Evolutionary conservation across 1,140 invertebrate species (phyloP), one percentile per base, ranked within the genome.

Genomic region (Phortica variegata): DNA sequence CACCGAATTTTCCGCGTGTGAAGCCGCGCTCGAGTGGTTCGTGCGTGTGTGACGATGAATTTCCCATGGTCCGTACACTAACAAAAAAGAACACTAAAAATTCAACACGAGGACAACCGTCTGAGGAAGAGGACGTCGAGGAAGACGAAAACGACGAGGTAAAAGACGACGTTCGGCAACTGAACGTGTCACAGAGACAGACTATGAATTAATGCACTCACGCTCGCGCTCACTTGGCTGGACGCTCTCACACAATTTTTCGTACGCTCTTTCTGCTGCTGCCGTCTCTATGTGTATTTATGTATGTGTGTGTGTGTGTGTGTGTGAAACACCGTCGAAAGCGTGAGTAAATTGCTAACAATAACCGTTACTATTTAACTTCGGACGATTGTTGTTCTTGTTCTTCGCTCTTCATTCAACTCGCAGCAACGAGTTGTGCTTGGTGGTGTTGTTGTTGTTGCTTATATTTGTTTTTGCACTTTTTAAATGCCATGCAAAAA

Each of bases 31-130:
- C 74, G 44, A 76, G 61, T 59, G 74, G 74, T 68, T 76, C 73
- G 56, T 76, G 74, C 57, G 74, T 75, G 69, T 76, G 74, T 70
- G 74, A 76, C 60, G 74, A 76, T 42, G 74, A 73, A 56, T 76
- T 76, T 66, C 74, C 74, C 74, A 76, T 76, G 58, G 43, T 36
- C n/a, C n/a, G n/a, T n/a, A n/a, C n/a, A n/a, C n/a, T n/a, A n/a
- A n/a, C n/a, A n/a, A n/a, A n/a, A n/a, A n/a, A n/a, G n/a, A n/a
- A 18, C 10, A 38, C 34, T 10, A 26, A n/a, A 13, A 15, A 15
- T 42, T 0, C 13, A 26, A 6, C 23, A 5, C 23, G 23, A 26
- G 23, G 23, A 26, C 23, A 26, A 26, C 5, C 5, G 5, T 5
- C 10, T 26, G 23, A 6, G 23, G 23, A 6, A 6, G 23, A 6